These are phyloP conservation scores for Dendroctonus ponderosae DNA, from an alignment of 1,140 invertebrate species.

Conservation along the genomic window DNA sequence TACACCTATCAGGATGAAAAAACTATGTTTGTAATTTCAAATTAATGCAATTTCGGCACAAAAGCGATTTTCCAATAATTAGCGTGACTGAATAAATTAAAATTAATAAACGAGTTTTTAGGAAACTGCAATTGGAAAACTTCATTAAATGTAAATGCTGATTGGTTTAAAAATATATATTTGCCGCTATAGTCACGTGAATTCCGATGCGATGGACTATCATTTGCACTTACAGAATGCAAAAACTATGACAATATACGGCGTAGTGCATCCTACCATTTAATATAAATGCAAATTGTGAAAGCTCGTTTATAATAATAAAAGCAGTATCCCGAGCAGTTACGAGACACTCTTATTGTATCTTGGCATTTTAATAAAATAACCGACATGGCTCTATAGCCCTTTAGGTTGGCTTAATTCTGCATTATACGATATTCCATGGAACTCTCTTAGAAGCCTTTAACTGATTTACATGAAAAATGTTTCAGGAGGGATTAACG, in stretches of 20 bases:
- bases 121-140: too few species aligned
- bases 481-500: too few species aligned
- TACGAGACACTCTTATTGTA: slow-evolving; percentile 23
- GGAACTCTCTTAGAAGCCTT: not conserved
- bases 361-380: slow-evolving; percentile 27
- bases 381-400: slow-evolving; percentile 16
- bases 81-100: too few species aligned
- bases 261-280: slow-evolving; percentile 16
- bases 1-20: too few species aligned
- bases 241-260: not conserved
- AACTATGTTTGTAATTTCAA: too few species aligned
- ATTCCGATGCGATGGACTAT: not conserved
- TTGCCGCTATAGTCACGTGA: too few species aligned
- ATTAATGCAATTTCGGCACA: too few species aligned
- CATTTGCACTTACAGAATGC: not conserved
- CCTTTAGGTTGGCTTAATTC: slow-evolving; percentile 15
- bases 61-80: too few species aligned
- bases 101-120: too few species aligned
- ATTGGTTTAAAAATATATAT: too few species aligned
- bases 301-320: slow-evolving; percentile 20
- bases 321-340: slow-evolving; percentile 15
- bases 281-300: slow-evolving; percentile 25
- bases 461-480: not conserved
- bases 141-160: too few species aligned
- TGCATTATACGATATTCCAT: slow-evolving; percentile 5